These are phyloP conservation scores for Pandemis corylana DNA, from an alignment of 2,888 invertebrate species.

Conservation along the genomic window DNA sequence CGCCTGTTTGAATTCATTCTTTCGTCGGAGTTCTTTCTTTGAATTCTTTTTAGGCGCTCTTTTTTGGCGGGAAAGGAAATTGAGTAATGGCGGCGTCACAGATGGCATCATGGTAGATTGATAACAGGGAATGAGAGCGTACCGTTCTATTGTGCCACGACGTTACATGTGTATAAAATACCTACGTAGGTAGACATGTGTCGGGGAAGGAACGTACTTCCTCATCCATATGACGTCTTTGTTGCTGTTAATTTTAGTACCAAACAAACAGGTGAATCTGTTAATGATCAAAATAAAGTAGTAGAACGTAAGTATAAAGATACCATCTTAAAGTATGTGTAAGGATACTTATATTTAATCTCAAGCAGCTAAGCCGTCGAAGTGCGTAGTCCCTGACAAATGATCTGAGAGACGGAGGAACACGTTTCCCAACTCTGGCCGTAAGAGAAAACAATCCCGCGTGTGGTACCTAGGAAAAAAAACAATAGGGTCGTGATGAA, in stretches of 20 bases:
- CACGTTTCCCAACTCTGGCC: conserved; percentile 77
- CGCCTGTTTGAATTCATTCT: conserved; percentile 59
- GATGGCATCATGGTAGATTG: conserved; percentile 84
- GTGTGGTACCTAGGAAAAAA: conserved; percentile 80
- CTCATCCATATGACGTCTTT: conserved; percentile 11
- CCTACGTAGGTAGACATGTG: conserved; percentile 24
- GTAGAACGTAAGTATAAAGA: conserved; percentile 20
- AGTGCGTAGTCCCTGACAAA: conserved; percentile 62
- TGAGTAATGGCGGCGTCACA: conserved; percentile 82
- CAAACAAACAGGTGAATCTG: conserved; percentile 23
- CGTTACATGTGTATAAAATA: conserved; percentile 52
- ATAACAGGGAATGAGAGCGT: conserved; percentile 77
- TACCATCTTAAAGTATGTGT: conserved; percentile 25
- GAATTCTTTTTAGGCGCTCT: conserved; percentile 68
- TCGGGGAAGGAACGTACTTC: conserved; percentile 28
- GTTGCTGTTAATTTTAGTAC: conserved; percentile 7
- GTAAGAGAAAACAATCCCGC: conserved; percentile 79
- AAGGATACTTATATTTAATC: conserved; percentile 53
- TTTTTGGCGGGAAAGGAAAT: conserved; percentile 78
- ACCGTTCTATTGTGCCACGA: conserved; percentile 69
- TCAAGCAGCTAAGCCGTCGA: conserved; percentile 55
- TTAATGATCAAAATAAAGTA: conserved; percentile 3
- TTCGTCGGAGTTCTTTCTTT: conserved; percentile 49
- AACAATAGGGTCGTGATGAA: conserved; percentile 84
- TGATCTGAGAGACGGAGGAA: conserved; percentile 66